These are phyloP conservation scores for Asarcornis scutulata DNA, from an alignment of 2,113 vertebrate species.

Conservation along the genomic window DNA sequence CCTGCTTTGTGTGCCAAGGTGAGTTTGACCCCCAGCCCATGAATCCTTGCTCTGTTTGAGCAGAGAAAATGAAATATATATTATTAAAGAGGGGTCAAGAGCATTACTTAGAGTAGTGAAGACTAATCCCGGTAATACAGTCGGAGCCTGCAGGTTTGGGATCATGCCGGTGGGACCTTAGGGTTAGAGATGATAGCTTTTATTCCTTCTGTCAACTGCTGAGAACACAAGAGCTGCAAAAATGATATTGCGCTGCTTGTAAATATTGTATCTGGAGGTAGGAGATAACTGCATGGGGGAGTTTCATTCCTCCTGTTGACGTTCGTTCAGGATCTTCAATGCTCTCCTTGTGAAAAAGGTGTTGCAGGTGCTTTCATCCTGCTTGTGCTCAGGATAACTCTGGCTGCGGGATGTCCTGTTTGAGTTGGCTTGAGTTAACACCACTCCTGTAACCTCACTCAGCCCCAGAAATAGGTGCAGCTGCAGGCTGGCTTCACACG, in stretches of 20 bases:
- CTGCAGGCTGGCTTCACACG: neutral
- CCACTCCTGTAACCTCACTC: neutral
- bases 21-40: neutral
- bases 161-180: neutral
- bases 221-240: neutral
- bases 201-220: neutral
- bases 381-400: neutral
- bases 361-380: neutral
- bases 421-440: neutral
- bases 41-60: neutral
- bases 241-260: neutral
- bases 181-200: neutral
- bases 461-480: neutral
- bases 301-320: neutral
- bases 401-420: neutral
- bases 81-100: neutral
- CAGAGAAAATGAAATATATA: neutral
- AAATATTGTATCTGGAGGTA: neutral
- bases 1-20: fast-evolving
- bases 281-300: fast-evolving
- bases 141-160: neutral
- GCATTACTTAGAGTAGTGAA: neutral
- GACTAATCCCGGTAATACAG: neutral
- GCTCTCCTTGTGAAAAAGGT: neutral
- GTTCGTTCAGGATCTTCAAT: neutral